phyloP scores from a whole-genome alignment of 2,888 invertebrate genomes.

The Cepaea hortensis region DNA sequence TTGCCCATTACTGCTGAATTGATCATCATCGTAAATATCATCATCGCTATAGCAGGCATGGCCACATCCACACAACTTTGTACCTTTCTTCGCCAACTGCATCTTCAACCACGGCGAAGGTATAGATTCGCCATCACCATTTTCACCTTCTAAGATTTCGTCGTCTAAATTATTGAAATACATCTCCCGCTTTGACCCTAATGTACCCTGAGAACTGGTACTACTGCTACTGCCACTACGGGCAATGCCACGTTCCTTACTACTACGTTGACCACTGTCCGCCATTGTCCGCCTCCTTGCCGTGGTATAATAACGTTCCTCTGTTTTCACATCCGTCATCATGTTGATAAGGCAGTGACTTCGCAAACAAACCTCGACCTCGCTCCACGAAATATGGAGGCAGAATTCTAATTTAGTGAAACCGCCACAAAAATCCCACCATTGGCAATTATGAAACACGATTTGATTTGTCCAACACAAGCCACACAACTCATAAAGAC shows the following conservation, averaged over 20 bases:
- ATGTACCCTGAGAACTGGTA: background rate
- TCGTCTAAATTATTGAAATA: background rate
- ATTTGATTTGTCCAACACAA: background rate
- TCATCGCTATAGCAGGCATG: background rate
- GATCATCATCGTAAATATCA: background rate
- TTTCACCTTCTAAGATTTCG: background rate
- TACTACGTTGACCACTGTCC: background rate
- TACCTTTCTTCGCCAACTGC: background rate
- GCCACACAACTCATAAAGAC: background rate
- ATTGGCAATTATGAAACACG: background rate
- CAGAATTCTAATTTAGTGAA: background rate
- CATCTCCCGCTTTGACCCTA: background rate
- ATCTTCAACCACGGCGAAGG: background rate
- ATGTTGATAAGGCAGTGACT: background rate
- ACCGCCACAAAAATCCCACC: background rate
- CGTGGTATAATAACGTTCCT: background rate
- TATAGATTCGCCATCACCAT: background rate
- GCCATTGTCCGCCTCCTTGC: constrained; percentile 2
- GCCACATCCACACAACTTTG: background rate
- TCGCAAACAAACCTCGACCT: background rate
- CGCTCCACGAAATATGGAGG: background rate
- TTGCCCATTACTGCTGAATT: background rate
- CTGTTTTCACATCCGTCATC: constrained; percentile 27
- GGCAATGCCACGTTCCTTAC: no score
- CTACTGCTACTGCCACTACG: no score